Evolutionary conservation across 2,797 vertebrate genomes (phyloP), one percentile per base, ranked within the genome.

Genomic region (Gallinago nigripennis): DNA sequence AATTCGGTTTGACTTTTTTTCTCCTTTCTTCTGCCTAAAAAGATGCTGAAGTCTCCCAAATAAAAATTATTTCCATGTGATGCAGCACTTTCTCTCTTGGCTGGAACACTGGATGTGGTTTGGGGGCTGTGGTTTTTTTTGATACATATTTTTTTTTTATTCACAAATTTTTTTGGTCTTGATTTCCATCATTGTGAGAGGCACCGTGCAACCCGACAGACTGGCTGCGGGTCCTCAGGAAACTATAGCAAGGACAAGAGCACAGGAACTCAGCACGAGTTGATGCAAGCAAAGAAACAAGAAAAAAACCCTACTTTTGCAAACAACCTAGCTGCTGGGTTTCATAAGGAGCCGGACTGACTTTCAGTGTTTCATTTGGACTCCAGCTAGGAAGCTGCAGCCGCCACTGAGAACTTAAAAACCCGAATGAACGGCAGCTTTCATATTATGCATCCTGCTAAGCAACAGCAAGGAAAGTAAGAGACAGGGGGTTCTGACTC

Each of bases 331-430:
- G n/a, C 79, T 58, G 85, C 88, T 63, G 78, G 54, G 57, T 76
- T 94, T 76, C 94, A n/a, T 56, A 23, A 94, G 92, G 83, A 92
- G 90, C 76, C 61, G 8, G 77, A 21, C 46, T 57, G 75, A 80
- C 50, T 81, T 66, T 12, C 85, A 9, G 43, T 95, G 92, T 97
- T 97, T 95, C 82, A 21, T 90, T 97, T 96, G 96, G 97, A 96
- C 57, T 80, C 87, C 72, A 30, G 73, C 68, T 35, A 70, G 68
- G 93, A 46, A 94, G 78, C 73, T 61, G 91, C 90, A 82, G 82
- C 92, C 30, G 9, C 76, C 65, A 31, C 23, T 0, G 58, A 78
- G 58, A 46, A 9, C 48, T 61, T 8, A 77, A 73, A 61, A 39
- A 35, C 41, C 51, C 54, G 79, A 68, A 63, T 60, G 88, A 96